Percentiles rank a stretch among this genome's conserved stretches.
These are phyloP conservation scores for Acleris emargana DNA, from an alignment of 2,888 invertebrate species.

Conservation along the genomic window DNA sequence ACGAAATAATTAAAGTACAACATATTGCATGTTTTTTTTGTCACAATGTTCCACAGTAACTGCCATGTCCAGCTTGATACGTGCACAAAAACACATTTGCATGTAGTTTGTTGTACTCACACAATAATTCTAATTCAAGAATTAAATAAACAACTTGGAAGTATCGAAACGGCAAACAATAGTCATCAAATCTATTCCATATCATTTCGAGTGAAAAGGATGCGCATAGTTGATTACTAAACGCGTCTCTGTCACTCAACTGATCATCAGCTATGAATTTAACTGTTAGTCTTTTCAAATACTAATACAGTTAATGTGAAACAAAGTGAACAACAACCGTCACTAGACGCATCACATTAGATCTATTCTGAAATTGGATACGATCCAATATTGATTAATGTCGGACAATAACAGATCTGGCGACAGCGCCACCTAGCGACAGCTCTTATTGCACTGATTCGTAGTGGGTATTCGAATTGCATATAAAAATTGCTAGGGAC, in stretches of 20 bases:
- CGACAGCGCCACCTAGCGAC: constrained; percentile 9
- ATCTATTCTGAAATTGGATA: constrained; percentile 12
- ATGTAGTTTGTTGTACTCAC: no score
- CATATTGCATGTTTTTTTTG: constrained; percentile 13
- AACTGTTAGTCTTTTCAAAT: neutral
- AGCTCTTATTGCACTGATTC: constrained; percentile 30
- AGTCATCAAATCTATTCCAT: constrained; percentile 8
- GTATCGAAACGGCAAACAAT: neutral
- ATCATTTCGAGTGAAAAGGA: constrained; percentile 10
- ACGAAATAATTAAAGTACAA: constrained; percentile 48
- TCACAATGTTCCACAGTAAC: constrained; percentile 19
- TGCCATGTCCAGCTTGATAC: no score
- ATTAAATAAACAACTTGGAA: neutral
- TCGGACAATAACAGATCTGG: constrained; percentile 16
- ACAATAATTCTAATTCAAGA: neutral
- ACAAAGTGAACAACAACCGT: constrained; percentile 8
- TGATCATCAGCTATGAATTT: constrained; percentile 4
- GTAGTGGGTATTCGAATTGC: constrained; percentile 27
- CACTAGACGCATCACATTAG: constrained; percentile 3
- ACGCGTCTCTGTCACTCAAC: neutral
- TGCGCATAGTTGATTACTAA: constrained; percentile 1
- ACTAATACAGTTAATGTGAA: constrained; percentile 19
- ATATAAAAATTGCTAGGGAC: constrained; percentile 31
- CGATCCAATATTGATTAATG: constrained; percentile 21
- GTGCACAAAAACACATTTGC: no score